A percentile compares a stretch with the other conserved stretches of the same genome.
Evolutionary conservation across 2,797 vertebrate genomes (phyloP).

Genomic region (Leptatherina wallacei): DNA sequence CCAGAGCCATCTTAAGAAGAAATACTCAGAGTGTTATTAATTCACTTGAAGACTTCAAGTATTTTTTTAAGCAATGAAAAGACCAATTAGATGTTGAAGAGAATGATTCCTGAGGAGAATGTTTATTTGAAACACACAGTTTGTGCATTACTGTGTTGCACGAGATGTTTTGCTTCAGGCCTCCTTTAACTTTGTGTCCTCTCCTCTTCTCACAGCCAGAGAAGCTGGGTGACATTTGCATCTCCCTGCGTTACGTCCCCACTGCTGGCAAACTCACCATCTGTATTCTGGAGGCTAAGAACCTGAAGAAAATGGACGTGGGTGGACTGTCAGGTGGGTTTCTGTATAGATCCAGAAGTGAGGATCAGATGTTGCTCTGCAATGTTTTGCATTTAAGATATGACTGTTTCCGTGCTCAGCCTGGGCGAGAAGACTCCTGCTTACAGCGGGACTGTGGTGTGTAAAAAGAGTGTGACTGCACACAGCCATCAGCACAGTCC

Average conservation of each 20-base stretch:
- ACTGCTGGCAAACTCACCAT: constrained; percentile 97
- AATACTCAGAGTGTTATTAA: constrained; percentile 1
- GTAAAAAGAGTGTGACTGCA: constrained; percentile 24
- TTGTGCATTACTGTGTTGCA: background rate
- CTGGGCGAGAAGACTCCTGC: constrained; percentile 2
- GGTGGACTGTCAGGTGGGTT: constrained; percentile 92
- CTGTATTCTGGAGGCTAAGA: constrained; percentile 98
- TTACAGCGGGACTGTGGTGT: constrained; percentile 30
- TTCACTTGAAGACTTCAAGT: constrained; percentile 10
- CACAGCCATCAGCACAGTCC: constrained; percentile 58
- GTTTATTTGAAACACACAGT: background rate
- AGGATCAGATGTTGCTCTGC: constrained; percentile 10
- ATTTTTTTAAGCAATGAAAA: constrained; percentile 23
- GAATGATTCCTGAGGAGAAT: background rate
- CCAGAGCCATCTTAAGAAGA: constrained; percentile 29
- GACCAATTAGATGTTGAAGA: constrained; percentile 13
- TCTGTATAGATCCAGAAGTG: constrained; percentile 46
- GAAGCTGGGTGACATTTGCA: constrained; percentile 98
- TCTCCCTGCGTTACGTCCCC: constrained; percentile 96
- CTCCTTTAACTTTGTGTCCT: constrained; percentile 30
- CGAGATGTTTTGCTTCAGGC: constrained; percentile 7
- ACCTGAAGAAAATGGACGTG: constrained; percentile 99
- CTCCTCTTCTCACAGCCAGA: constrained; percentile 82
- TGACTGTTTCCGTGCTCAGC: background rate
- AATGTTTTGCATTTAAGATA: constrained; percentile 8